A percentile compares a stretch with the other conserved stretches of the same genome.
Conservation (phyloP, 2,797 vertebrate genomes). For the Acanthurus tractus region DNA sequence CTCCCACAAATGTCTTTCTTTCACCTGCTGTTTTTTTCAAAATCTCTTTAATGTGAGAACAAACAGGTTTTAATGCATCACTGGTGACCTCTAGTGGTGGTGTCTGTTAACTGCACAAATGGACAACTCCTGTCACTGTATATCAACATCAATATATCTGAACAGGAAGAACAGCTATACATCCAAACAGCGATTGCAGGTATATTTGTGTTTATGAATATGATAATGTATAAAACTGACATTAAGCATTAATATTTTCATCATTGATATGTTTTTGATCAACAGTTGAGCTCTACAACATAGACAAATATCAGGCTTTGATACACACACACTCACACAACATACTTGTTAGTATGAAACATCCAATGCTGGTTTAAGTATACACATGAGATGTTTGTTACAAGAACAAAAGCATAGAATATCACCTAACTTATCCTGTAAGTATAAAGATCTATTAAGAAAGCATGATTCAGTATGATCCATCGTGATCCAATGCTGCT, state of each 20-base stretch:
- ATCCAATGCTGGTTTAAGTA: neutral
- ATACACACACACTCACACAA: neutral
- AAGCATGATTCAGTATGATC: too few species aligned
- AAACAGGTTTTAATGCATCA: constrained; percentile 42
- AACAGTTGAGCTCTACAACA: neutral
- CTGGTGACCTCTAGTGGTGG: constrained; percentile 79
- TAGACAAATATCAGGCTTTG: neutral
- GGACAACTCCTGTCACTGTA: neutral
- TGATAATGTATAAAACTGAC: neutral
- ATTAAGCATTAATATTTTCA: neutral
- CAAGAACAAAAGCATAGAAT: neutral
- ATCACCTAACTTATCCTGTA: neutral
- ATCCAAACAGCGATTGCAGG: neutral
- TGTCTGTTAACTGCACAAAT: constrained; percentile 32
- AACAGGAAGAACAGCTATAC: neutral
- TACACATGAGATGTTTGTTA: neutral
- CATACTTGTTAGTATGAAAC: neutral
- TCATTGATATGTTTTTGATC: too few species aligned
- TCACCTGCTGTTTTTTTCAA: constrained; percentile 44
- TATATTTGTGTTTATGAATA: neutral
- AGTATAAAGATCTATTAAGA: neutral
- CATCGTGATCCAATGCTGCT: neutral
- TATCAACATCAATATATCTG: neutral
- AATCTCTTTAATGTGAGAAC: neutral
- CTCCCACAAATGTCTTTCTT: neutral